Evolutionary conservation across 2,797 vertebrate genomes (phyloP).

Genomic region (Danionella dracula): DNA sequence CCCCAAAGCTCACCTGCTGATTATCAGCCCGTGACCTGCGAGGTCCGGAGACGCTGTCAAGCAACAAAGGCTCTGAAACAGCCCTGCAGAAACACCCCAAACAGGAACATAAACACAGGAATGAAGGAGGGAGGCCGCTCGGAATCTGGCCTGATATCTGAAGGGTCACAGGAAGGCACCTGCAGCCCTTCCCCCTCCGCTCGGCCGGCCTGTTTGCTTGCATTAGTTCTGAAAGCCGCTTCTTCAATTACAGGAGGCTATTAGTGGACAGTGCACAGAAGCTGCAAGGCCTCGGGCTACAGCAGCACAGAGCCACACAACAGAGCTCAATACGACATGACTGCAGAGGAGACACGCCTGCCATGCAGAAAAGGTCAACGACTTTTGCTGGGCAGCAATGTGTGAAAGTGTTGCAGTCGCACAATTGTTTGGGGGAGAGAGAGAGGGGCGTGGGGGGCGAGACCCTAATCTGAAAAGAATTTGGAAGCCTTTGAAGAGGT

Average conservation of each 20-base stretch:
- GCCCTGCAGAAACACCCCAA: conserved; percentile 63
- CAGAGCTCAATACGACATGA: conserved; percentile 72
- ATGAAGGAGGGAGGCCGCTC: conserved; percentile 42
- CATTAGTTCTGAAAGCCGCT: conserved; percentile 64
- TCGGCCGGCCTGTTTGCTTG: conserved; percentile 49
- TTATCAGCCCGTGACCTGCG: conserved; percentile 48
- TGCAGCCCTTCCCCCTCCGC: conserved; percentile 21
- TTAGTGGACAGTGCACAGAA: conserved; percentile 64
- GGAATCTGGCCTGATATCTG: conserved; percentile 28
- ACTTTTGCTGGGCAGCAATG: conserved; percentile 66
- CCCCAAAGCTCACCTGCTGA: conserved; percentile 30
- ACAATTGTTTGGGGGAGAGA: conserved; percentile 46
- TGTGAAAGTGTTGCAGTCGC: conserved; percentile 63
- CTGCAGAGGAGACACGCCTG: conserved; percentile 64
- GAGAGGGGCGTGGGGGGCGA: too few relatives aligned
- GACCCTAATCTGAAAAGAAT: too few relatives aligned
- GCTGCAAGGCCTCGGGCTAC: conserved; percentile 56
- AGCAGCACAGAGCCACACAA: conserved; percentile 59
- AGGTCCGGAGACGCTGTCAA: conserved; percentile 62
- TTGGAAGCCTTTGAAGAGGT: too few relatives aligned
- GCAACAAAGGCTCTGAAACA: conserved; percentile 57
- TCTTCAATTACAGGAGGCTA: conserved; percentile 70
- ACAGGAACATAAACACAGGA: conserved; percentile 69
- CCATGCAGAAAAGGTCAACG: conserved; percentile 71
- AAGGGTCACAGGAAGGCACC: conserved; percentile 40